A percentile compares a stretch with the other conserved stretches of the same genome.
These are phyloP conservation scores for Myrmecobius fasciatus DNA, from an alignment of 2,113 vertebrate species.

Conservation along the genomic window DNA sequence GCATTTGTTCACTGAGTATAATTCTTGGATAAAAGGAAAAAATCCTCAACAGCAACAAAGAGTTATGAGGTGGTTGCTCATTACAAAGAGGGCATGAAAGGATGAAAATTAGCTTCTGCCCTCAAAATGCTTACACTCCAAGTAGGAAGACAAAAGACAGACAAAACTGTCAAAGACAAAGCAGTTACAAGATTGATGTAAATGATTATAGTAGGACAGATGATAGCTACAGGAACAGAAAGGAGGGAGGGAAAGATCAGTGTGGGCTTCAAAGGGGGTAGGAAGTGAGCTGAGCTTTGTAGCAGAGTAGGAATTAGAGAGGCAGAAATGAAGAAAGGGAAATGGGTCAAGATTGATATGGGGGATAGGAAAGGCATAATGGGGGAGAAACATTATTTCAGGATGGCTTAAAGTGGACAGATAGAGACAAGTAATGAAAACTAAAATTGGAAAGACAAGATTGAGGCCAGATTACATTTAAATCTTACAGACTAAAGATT, in stretches of 20 bases:
- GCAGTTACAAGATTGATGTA: background rate
- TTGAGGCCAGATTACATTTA: background rate
- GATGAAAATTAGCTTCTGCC: background rate
- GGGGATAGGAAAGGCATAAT: background rate
- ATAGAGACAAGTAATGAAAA: background rate
- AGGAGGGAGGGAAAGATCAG: background rate
- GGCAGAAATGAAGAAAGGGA: background rate
- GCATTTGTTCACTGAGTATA: background rate
- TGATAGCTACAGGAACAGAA: background rate
- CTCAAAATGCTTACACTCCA: constrained; percentile 27
- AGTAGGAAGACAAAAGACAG: background rate
- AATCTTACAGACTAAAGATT: background rate
- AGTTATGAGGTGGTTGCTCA: background rate
- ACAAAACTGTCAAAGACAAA: background rate
- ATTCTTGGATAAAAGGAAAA: background rate
- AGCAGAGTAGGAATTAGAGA: constrained; percentile 15
- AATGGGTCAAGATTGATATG: background rate
- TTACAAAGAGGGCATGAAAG: background rate
- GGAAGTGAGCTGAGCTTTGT: background rate
- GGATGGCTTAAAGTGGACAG: background rate
- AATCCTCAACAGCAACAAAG: background rate
- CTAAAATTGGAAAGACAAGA: background rate
- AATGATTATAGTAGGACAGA: constrained; percentile 10
- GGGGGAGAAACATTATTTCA: background rate
- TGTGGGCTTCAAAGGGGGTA: background rate